Conservation (phyloP, 2,113 vertebrate genomes). For the Lagopus muta region DNA sequence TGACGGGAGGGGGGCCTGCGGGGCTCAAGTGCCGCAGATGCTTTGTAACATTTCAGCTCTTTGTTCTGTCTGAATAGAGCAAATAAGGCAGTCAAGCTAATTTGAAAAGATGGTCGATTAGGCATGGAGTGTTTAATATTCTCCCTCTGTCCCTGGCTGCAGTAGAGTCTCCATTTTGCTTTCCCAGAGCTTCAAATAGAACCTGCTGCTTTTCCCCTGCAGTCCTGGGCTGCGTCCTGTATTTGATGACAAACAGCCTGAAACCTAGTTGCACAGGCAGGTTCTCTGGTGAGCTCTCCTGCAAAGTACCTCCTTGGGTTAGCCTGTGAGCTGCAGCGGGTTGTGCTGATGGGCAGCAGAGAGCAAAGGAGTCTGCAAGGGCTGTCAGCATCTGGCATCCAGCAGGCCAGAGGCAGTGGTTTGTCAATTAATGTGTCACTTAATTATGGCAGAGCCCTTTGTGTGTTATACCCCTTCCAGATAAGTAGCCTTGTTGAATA, state of each 20-base stretch:
- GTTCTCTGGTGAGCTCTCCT: background rate
- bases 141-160: background rate
- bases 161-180: slow-evolving; percentile 28
- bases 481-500: slow-evolving; percentile 14
- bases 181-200: slow-evolving; percentile 24
- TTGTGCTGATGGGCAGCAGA: background rate
- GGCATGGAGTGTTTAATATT: slow-evolving; percentile 64
- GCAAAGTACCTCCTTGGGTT: background rate
- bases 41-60: slow-evolving; percentile 59
- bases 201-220: background rate
- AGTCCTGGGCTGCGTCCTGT: background rate
- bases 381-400: background rate
- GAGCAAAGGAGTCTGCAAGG: background rate
- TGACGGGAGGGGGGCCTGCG: background rate
- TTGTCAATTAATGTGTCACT: slow-evolving; percentile 1
- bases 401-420: background rate
- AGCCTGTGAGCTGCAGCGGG: background rate
- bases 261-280: background rate
- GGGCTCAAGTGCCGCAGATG: slow-evolving; percentile 37
- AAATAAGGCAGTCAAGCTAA: slow-evolving; percentile 65
- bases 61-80: slow-evolving; percentile 69
- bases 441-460: background rate
- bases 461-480: background rate
- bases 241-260: background rate
- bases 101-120: slow-evolving; percentile 69